Evolutionary conservation across 1,140 invertebrate species (phyloP).

Genomic region (Cotesia vestalis): DNA sequence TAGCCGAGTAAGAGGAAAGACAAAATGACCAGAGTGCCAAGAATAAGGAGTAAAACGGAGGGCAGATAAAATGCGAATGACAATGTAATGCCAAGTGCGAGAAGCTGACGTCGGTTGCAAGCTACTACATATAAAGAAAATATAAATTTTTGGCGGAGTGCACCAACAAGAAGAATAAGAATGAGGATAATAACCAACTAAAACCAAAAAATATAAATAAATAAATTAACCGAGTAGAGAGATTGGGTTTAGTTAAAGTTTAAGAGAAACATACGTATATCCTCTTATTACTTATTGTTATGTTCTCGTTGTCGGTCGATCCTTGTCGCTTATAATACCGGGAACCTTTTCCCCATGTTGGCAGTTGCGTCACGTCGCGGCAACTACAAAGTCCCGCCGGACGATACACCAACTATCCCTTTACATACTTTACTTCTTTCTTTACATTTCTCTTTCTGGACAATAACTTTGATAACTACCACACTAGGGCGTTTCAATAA

Average conservation of each 20-base stretch:
- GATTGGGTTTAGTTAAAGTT: not conserved
- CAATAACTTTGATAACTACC: not conserved
- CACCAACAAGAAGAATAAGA: not conserved
- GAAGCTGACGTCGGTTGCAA: constrained; percentile 31
- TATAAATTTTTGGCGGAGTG: not conserved
- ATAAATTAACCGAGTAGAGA: constrained; percentile 8
- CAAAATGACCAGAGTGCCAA: constrained; percentile 33
- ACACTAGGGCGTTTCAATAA: too few species aligned
- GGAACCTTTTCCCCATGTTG: constrained; percentile 57
- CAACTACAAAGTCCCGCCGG: constrained; percentile 58
- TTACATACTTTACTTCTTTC: constrained; percentile 29
- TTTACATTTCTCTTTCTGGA: constrained; percentile 7
- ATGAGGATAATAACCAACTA: constrained; percentile 26
- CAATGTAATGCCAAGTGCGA: constrained; percentile 10
- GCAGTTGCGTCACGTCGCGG: constrained; percentile 63
- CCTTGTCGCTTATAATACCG: constrained; percentile 50
- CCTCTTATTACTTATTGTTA: constrained; percentile 21
- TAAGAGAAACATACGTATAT: constrained; percentile 31
- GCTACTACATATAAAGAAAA: constrained; percentile 18
- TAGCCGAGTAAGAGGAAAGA: constrained; percentile 25
- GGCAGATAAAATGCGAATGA: too few species aligned
- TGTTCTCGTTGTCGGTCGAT: constrained; percentile 20
- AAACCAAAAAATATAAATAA: constrained; percentile 30
- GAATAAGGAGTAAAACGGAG: not conserved
- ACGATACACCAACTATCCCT: constrained; percentile 27